Percentiles rank a stretch among this genome's conserved stretches.
Evolutionary conservation across 37 sponge, comb jelly and placozoan genomes (phyloP).

Genomic region (Spongia lamella): DNA sequence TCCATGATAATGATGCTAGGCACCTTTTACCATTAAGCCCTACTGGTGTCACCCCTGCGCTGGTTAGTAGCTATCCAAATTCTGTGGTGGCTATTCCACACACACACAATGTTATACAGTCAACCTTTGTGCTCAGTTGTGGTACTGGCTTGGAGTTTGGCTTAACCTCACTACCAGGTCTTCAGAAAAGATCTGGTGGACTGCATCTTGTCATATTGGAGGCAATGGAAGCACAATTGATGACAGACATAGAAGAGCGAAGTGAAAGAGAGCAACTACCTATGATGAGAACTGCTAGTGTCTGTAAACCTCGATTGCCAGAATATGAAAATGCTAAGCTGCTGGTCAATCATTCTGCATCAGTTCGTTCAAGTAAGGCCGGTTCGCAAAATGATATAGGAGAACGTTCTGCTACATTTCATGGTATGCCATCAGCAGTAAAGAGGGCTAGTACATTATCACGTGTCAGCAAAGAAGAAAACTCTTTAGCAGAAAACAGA

Average conservation of each 20-base stretch:
- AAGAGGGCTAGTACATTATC: too few species aligned
- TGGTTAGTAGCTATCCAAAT: not conserved
- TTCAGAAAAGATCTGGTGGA: not conserved
- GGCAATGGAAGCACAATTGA: conserved; percentile 10
- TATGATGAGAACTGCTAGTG: conserved; percentile 14
- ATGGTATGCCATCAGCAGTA: too few species aligned
- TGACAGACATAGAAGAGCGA: conserved; percentile 21
- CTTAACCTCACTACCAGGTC: not conserved
- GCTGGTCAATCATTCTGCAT: not conserved
- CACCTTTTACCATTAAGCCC: conserved; percentile 53
- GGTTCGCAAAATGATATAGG: too few species aligned
- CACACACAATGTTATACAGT: too few species aligned
- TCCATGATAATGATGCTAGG: conserved; percentile 38
- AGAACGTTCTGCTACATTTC: too few species aligned
- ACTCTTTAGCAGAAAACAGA: not conserved
- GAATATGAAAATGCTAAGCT: not conserved
- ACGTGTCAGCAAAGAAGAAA: conserved; percentile 14
- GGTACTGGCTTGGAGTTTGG: conserved; percentile 43
- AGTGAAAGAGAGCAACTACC: conserved; percentile 14
- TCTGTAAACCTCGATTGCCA: not conserved
- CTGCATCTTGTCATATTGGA: conserved; percentile 43
- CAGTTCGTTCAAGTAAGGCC: too few species aligned
- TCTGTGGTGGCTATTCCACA: too few species aligned
- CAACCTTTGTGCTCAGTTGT: conserved; percentile 29
- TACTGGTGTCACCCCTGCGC: conserved; percentile 25